Evolutionary conservation across 2,113 vertebrate species (phyloP), one percentile per base, ranked within the genome.

Genomic region (Mesoclemmys tuberculata): DNA sequence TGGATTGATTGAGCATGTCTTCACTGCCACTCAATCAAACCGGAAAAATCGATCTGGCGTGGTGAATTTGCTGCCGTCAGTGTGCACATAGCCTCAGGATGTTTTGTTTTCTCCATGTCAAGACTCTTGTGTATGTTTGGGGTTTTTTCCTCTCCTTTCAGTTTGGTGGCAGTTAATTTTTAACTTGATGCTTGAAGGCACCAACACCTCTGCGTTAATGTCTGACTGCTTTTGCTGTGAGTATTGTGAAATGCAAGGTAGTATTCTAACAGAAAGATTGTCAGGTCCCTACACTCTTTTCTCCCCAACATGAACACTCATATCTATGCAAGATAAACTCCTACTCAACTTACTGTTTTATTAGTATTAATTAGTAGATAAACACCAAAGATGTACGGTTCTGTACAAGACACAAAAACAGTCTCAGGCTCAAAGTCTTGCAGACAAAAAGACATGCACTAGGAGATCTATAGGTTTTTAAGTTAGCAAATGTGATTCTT

Each of bases 81-180:
- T 46, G 46, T 46, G 46, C 8, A 46, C 46, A 46, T 46, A 46
- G 46, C 46, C 46, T 46, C 46, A 46, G 8, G 77, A 51, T 52
- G 35, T 91, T 84, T 31, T 93, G 82, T 54, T 91, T 51, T 92
- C 35, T 90, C 87, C 51, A 84, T 89, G 1, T 80, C 81, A 49
- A 46, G 79, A 86, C 49, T 38, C 10, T 68, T 87, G 24, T 56
- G 29, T 94, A 54, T 90, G 54, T 93, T 51, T 92, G 90, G 56
- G 93, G 80, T 74, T 58, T 46, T 13, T 52, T 87, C 44, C 92
- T 92, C 84, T 87, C 56, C 75, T 92, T 91, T 95, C 80, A 41
- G 7, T 92, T 94, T 75, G 89, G 41, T 61, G 2, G 8, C 52
- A 93, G n/a, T 97, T 90, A 90, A 92, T 94, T 95, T 87, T 96